Percentiles rank a stretch among this genome's conserved stretches.
These are phyloP conservation scores for Sitobion miscanthi DNA, from an alignment of 1,140 invertebrate species.

Conservation along the genomic window DNA sequence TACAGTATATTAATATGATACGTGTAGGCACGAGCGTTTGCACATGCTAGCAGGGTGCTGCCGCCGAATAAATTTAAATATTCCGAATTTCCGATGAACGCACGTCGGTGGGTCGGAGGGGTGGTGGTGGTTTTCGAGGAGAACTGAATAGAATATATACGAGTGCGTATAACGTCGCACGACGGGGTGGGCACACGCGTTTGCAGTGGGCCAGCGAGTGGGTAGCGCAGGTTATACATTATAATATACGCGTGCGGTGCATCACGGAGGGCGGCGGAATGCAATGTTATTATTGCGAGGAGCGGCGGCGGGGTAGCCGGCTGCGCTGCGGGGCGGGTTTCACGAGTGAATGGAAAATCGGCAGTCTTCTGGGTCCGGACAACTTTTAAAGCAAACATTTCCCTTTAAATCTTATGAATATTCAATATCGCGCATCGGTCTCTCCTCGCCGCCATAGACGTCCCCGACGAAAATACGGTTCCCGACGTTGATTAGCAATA, in stretches of 20 bases:
- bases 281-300: neutral
- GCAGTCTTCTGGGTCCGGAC: slow-evolving; percentile 41
- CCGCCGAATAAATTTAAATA: neutral
- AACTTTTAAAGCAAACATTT: slow-evolving; percentile 57
- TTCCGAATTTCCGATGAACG: neutral
- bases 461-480: slow-evolving; percentile 22
- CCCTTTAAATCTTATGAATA: slow-evolving; percentile 56
- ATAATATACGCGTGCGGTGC: neutral
- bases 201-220: neutral
- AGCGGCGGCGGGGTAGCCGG: neutral
- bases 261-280: neutral
- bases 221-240: neutral
- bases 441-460: slow-evolving; percentile 2
- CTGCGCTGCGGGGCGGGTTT: neutral
- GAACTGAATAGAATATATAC: neutral
- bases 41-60: neutral
- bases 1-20: neutral
- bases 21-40: neutral
- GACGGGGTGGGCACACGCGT: neutral
- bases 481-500: slow-evolving; percentile 55
- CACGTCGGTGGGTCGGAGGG: too few species aligned
- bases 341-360: slow-evolving; percentile 54
- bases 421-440: slow-evolving; percentile 54
- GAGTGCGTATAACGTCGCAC: neutral
- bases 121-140: neutral